phyloP scores from a whole-genome alignment of 92 coral and sea anemone species.

The Parazoanthus darwini region DNA sequence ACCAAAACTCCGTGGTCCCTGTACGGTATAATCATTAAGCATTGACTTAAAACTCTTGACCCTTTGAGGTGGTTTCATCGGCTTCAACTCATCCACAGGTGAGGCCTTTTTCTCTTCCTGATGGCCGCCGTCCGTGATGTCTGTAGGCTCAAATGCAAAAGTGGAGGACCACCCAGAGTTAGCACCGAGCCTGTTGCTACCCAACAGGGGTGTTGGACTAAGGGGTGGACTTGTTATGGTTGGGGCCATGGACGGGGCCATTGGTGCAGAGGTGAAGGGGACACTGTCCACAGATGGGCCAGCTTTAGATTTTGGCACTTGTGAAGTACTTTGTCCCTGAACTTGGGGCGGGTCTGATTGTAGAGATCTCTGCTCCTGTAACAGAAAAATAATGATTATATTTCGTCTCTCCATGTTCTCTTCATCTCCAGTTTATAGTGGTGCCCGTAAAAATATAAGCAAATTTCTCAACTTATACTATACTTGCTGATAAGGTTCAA shows the following conservation, averaged over 20 bases:
- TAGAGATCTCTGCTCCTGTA: neutral
- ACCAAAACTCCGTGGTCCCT: constrained; percentile 74
- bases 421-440: too few species aligned
- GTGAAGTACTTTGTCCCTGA: neutral
- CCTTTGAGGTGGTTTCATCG: constrained; percentile 25
- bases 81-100: constrained; percentile 19
- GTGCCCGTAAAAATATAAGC: too few species aligned
- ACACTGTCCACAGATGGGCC: neutral
- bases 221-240: constrained; percentile 45
- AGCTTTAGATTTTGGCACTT: neutral
- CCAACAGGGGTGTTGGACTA: constrained; percentile 75
- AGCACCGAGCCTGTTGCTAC: constrained; percentile 93
- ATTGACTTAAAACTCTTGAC: constrained; percentile 81
- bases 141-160: constrained; percentile 69
- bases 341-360: neutral
- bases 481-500: too few species aligned
- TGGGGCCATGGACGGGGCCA: neutral
- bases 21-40: constrained; percentile 79
- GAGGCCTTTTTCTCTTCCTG: neutral
- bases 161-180: constrained; percentile 94
- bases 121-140: constrained; percentile 31
- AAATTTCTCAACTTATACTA: too few species aligned
- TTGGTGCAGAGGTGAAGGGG: neutral
- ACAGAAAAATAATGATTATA: neutral
- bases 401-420: too few species aligned